phyloP scores from a whole-genome alignment of 1,140 invertebrate genomes.

The Bombus consobrinus region DNA sequence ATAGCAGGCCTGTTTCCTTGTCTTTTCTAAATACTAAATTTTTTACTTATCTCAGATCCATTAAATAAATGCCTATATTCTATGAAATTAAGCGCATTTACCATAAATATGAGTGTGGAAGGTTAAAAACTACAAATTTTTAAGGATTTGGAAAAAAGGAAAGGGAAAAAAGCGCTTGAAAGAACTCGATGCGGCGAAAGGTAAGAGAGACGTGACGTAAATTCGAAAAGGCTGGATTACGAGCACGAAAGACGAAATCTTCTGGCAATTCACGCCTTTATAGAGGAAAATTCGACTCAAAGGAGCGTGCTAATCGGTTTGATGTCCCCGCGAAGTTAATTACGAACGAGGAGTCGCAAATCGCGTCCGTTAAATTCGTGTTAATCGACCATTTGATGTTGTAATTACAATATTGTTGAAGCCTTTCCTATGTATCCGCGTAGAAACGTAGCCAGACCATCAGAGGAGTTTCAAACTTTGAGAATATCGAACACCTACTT shows the following conservation, averaged over 20 bases:
- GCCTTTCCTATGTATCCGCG: neutral
- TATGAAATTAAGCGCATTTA: neutral
- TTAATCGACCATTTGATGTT: slow-evolving; percentile 64
- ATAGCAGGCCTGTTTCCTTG: neutral
- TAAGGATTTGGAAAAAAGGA: neutral
- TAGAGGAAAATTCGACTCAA: slow-evolving; percentile 36
- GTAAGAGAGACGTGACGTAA: neutral
- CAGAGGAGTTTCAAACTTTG: slow-evolving; percentile 10
- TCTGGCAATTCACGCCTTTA: slow-evolving; percentile 16
- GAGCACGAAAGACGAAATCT: slow-evolving; percentile 37
- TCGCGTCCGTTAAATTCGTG: slow-evolving; percentile 53
- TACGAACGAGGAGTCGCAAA: slow-evolving; percentile 37
- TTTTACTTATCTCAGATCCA: neutral
- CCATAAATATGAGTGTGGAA: neutral
- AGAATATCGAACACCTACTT: slow-evolving; percentile 9
- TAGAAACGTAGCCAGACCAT: neutral
- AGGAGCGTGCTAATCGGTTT: slow-evolving; percentile 47
- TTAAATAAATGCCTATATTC: too few relatives aligned
- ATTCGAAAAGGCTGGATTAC: slow-evolving; percentile 44
- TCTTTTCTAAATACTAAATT: neutral
- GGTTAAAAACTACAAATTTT: neutral
- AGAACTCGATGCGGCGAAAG: neutral
- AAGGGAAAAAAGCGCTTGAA: neutral
- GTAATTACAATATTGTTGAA: slow-evolving; percentile 59
- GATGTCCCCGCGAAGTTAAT: slow-evolving; percentile 57